Evolutionary conservation across 2,113 vertebrate species (phyloP).

Genomic region (Mellivora capensis): DNA sequence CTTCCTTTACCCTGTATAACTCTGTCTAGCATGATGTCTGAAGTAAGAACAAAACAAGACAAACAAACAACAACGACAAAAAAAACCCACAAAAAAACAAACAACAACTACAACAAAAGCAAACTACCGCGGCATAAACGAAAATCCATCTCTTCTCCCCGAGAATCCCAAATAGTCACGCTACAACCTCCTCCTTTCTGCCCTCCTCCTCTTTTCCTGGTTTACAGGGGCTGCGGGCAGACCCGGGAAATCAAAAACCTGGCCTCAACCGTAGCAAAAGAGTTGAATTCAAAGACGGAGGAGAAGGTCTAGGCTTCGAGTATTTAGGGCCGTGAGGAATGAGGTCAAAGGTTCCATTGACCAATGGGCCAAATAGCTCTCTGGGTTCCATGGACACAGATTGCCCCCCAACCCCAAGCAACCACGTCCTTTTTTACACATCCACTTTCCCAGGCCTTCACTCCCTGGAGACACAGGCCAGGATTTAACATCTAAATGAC

Average conservation of each 20-base stretch:
- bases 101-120: neutral
- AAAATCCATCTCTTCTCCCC: neutral
- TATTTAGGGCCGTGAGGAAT: neutral
- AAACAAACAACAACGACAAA: neutral
- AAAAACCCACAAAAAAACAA: too few relatives aligned
- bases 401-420: neutral
- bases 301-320: neutral
- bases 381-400: constrained; percentile 35
- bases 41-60: neutral
- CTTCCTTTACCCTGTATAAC: too few relatives aligned
- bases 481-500: neutral
- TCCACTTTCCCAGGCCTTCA: neutral
- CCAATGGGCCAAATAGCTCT: neutral
- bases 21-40: neutral
- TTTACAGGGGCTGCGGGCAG: neutral
- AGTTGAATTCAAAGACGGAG: neutral
- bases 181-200: neutral
- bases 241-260: neutral
- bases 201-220: neutral
- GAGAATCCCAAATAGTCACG: neutral
- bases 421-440: neutral
- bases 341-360: constrained; percentile 16
- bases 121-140: neutral
- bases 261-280: neutral
- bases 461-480: neutral